Base-by-base conservation (phyloP, 2,888 invertebrate genomes). In the Agrochola litura region DNA sequence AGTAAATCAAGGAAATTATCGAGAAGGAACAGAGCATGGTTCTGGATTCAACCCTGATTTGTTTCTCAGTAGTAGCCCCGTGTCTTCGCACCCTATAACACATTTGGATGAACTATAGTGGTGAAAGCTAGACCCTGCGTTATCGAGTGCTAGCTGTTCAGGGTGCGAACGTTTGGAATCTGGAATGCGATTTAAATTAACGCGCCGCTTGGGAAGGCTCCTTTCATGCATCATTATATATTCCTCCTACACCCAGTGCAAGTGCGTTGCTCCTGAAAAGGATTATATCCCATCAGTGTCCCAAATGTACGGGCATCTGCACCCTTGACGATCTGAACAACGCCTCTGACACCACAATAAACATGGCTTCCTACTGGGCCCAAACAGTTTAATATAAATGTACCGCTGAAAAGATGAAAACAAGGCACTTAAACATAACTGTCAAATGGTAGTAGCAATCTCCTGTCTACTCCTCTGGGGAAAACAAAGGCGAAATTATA, bases 401-500 rank as follows among this genome's bases (percentile, higher is more conserved):
- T 19, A 66, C 19, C 19, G 52, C 52, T 3, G 14, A 49, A 46
- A 4, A 12, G 12, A 8, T 12, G 14, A 46, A 30, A 14, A 30
- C 22, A 22, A 22, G 6, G 30, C 10, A 19, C 9, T 68, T 56
- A 19, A 56, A 56, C 9, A n/a, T 68, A 58, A 37, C 56, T n/a
- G 37, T 8, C 19, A 58, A 58, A 37, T 0, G 3, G n/a, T 10
- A 25, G 10, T n/a, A 16, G 6, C 6, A 46, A 65, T 30, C n/a
- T 68, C 3, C 22, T 10, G 22, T n/a, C 25, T 41, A 10, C 10
- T 22, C 16, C 25, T 25, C 1, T 9, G 6, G 46, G 43, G 12
- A 79, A 30, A 14, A 72, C 22, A 56, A 63, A 56, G 12, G 6
- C n/a, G 1, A 77, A 69, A 43, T 71, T 3, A 73, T 25, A 30